Base-by-base conservation (phyloP, 2,797 vertebrate species). In the Carcharodon carcharias region DNA sequence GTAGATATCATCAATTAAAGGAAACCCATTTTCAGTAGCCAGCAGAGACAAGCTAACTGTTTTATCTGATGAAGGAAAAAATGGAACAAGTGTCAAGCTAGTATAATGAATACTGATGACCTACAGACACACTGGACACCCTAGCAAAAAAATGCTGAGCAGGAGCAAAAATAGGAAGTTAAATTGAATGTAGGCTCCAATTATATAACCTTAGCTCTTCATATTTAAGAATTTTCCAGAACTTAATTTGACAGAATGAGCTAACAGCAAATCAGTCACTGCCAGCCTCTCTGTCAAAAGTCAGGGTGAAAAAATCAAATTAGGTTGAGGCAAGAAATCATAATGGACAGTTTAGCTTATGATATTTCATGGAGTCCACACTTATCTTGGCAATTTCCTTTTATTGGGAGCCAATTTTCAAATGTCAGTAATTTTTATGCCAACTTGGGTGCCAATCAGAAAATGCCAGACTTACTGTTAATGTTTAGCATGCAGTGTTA, bases 21-120 rank as follows among this genome's bases (percentile, higher is more conserved):
- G 96, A 97, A 97, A 97, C 97, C 97, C 97, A 97, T 98, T 98
- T 98, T 97, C 97, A 96, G 96, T 97, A 97, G 97, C 97, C 98
- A 97, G 97, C 97, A 96, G 97, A 97, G 97, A 98, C 97, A 97
- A 97, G 97, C 97, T 98, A 98, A 98, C 98, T 98, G 97, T 97
- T 97, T 97, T 98, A 98, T 97, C 97, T 98, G 97, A 97, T 98
- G 98, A 97, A 92, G 97, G 98, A 98, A 97, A 98, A 98, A 98
- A 98, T 97, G 97, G 96, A 85, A 96, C 97, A 40, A 97, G 97
- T 97, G 97, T 97, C 97, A 97, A 97, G 97, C 97, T 97, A 98
- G 97, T 97, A 97, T 98, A 98, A 98, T 97, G 97, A 97, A 98
- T 98, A 97, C 97, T 97, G 97, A 98, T 98, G 98, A 97, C 97